A percentile compares a stretch with the other conserved stretches of the same genome.
Conservation (phyloP, 2,888 invertebrate genomes). For the Drosophila rellima region DNA sequence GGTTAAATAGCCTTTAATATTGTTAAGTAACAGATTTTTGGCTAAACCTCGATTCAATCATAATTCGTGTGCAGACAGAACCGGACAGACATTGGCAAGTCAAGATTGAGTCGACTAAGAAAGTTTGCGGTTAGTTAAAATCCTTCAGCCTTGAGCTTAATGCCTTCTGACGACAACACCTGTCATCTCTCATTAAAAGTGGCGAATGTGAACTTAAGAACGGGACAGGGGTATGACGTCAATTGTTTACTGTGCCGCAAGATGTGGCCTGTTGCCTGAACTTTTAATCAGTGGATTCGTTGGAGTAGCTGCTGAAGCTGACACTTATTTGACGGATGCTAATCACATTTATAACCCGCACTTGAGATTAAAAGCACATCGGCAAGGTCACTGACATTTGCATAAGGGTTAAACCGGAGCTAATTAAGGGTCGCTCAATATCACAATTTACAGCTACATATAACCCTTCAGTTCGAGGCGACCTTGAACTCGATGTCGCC, state of each 20-base stretch:
- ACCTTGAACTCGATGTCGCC: slow-evolving; percentile 73
- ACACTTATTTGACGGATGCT: slow-evolving; percentile 45
- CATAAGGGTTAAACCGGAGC: background rate
- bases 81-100: background rate
- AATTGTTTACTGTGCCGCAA: slow-evolving; percentile 38
- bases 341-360: slow-evolving; percentile 43
- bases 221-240: slow-evolving; percentile 32
- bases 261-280: slow-evolving; percentile 22
- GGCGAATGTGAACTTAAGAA: slow-evolving; percentile 17
- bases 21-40: background rate
- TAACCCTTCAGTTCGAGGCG: slow-evolving; percentile 29
- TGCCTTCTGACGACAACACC: slow-evolving; percentile 35
- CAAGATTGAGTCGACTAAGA: slow-evolving; percentile 4
- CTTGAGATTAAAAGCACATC: background rate
- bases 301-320: slow-evolving; percentile 30
- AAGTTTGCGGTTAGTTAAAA: slow-evolving; percentile 16
- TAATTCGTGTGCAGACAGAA: background rate
- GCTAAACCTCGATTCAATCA: background rate
- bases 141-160: slow-evolving; percentile 9
- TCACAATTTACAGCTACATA: slow-evolving; percentile 8
- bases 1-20: background rate
- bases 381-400: slow-evolving; percentile 32
- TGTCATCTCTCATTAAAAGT: slow-evolving; percentile 64
- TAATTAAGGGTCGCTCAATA: slow-evolving; percentile 39
- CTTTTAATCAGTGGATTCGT: slow-evolving; percentile 47